Evolutionary conservation across 1,140 invertebrate species (phyloP).

Genomic region (Bombus picipes): DNA sequence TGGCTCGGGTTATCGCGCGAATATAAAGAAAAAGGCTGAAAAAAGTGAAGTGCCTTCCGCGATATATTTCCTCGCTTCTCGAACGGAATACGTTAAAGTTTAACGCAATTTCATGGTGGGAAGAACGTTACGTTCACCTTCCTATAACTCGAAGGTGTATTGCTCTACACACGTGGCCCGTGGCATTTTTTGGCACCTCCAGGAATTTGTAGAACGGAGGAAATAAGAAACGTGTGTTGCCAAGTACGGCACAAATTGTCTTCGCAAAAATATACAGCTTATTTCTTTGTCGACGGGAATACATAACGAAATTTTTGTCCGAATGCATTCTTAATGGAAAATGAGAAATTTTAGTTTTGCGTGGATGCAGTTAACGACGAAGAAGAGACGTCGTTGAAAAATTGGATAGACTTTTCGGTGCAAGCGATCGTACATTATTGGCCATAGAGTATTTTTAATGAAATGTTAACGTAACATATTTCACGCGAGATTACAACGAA

Average conservation of each 20-base stretch:
- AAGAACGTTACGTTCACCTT: background rate
- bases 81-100: slow-evolving; percentile 22
- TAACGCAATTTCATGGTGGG: slow-evolving; percentile 14
- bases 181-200: background rate
- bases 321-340: too few relatives aligned
- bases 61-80: slow-evolving; percentile 8
- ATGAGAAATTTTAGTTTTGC: too few relatives aligned
- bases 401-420: background rate
- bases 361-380: too few relatives aligned
- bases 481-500: background rate
- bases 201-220: background rate
- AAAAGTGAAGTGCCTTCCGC: background rate
- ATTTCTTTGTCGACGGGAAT: too few relatives aligned
- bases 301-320: too few relatives aligned
- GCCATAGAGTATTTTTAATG: background rate
- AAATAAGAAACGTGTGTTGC: background rate
- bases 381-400: background rate
- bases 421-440: background rate
- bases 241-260: too few relatives aligned
- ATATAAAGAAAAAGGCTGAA: background rate
- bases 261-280: too few relatives aligned
- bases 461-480: background rate
- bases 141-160: background rate
- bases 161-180: too few relatives aligned
- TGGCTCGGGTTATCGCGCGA: background rate